Evolutionary conservation across 2,113 vertebrate genomes (phyloP).

Genomic region (Picathartes gymnocephalus): DNA sequence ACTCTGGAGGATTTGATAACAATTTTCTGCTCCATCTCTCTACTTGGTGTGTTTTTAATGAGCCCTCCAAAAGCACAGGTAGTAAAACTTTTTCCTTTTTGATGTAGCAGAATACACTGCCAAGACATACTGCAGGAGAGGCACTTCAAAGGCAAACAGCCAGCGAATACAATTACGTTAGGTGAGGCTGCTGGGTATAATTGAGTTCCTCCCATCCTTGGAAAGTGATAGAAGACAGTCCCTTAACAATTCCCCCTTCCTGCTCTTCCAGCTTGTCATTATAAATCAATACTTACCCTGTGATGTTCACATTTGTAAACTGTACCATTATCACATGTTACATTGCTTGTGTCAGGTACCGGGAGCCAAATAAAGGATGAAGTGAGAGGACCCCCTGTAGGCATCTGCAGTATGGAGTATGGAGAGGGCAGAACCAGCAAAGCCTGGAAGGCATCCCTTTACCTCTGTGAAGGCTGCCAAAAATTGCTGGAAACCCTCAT

Average conservation of each 20-base stretch:
- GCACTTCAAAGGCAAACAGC: constrained; percentile 58
- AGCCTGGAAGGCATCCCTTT: not conserved
- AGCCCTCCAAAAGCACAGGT: constrained; percentile 62
- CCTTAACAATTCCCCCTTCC: constrained; percentile 30
- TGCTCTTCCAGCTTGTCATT: constrained; percentile 51
- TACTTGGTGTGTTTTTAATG: constrained; percentile 62
- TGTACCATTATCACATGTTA: not conserved
- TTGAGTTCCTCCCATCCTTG: constrained; percentile 63
- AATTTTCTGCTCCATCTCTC: constrained; percentile 62
- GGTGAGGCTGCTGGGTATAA: constrained; percentile 59
- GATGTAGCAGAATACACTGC: constrained; percentile 52
- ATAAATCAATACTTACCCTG: constrained; percentile 44
- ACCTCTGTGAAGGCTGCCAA: not conserved
- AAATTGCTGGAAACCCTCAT: not conserved
- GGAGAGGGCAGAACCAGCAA: not conserved
- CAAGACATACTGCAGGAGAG: constrained; percentile 59
- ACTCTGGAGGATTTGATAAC: constrained; percentile 20
- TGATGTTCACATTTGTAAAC: constrained; percentile 39
- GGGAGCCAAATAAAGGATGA: not conserved
- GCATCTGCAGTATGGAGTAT: not conserved
- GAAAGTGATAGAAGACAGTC: constrained; percentile 51
- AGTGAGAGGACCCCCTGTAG: not conserved
- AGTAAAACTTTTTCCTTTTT: constrained; percentile 67
- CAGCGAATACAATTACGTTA: constrained; percentile 48
- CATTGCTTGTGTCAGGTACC: not conserved